These are phyloP conservation scores for Gryon sp. DNA, from an alignment of 1,140 invertebrate genomes.

Conservation along the genomic window DNA sequence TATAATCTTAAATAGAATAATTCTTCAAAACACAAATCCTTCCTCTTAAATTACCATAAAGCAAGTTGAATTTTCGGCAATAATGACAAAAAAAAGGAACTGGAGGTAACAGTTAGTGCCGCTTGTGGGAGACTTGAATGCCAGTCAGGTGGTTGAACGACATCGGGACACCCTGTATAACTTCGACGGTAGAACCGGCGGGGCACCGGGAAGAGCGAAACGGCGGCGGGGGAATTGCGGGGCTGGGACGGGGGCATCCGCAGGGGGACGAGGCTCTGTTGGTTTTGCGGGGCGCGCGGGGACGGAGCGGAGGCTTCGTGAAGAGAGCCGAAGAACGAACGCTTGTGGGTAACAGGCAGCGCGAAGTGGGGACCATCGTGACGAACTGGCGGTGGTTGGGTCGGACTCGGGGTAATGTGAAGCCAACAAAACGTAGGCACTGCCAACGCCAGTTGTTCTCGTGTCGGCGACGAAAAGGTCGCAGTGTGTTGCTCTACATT, in stretches of 20 bases:
- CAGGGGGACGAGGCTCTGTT: slow-evolving; percentile 22
- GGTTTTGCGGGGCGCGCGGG: slow-evolving; percentile 24
- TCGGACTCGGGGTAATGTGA: slow-evolving; percentile 66
- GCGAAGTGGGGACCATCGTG: slow-evolving; percentile 52
- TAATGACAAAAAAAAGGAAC: not conserved
- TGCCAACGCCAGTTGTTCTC: slow-evolving; percentile 69
- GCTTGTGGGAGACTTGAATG: slow-evolving; percentile 62
- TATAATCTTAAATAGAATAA: too few species aligned
- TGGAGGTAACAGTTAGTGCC: not conserved
- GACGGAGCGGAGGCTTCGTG: slow-evolving; percentile 53
- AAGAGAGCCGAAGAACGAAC: slow-evolving; percentile 41
- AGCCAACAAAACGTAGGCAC: slow-evolving; percentile 77
- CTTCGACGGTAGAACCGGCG: slow-evolving; percentile 33
- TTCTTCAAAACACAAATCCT: too few species aligned
- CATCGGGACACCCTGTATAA: slow-evolving; percentile 66
- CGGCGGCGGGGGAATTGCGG: slow-evolving; percentile 1
- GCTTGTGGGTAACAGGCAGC: slow-evolving; percentile 48
- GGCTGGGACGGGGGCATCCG: slow-evolving; percentile 9
- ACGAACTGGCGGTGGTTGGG: slow-evolving; percentile 55
- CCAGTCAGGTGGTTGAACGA: slow-evolving; percentile 53
- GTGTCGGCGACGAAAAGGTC: slow-evolving; percentile 39
- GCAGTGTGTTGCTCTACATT: not conserved
- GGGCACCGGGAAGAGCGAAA: slow-evolving; percentile 3
- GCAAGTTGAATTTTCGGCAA: too few species aligned
- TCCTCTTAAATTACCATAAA: too few species aligned